Conservation (phyloP, 2,113 vertebrate species). For the Turdus rufiventris region DNA sequence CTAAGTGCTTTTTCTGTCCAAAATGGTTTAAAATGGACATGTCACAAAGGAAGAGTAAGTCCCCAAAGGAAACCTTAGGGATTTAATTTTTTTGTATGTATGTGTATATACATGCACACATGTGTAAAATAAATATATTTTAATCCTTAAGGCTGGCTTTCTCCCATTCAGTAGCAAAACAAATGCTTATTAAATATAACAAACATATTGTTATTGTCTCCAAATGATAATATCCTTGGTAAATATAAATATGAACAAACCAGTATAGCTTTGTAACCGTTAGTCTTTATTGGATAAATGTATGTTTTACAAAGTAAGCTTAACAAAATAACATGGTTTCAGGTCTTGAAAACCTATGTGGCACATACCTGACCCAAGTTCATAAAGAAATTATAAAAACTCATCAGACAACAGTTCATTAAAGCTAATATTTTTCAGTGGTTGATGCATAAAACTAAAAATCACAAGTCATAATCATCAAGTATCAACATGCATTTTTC, state of each 20-base stretch:
- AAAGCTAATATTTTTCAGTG: constrained; percentile 21
- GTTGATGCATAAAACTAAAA: constrained; percentile 1
- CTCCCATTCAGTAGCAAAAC: not conserved
- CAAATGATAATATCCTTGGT: not conserved
- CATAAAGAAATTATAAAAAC: not conserved
- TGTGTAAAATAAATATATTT: not conserved
- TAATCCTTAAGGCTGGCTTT: not conserved
- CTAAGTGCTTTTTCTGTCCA: not conserved
- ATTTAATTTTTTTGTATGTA: not conserved
- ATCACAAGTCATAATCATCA: constrained; percentile 7
- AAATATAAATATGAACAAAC: not conserved
- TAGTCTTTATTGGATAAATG: constrained; percentile 60
- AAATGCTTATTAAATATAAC: not conserved
- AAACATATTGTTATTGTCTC: not conserved
- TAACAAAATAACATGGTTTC: not conserved
- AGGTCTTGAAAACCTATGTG: not conserved
- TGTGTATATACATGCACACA: accelerated
- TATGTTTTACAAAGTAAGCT: constrained; percentile 30
- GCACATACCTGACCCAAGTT: not conserved
- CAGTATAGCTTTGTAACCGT: not conserved
- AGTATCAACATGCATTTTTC: constrained; percentile 31
- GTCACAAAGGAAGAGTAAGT: not conserved
- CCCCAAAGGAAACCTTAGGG: not conserved
- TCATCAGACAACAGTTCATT: not conserved
- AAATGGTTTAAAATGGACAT: not conserved